Base-by-base conservation (phyloP, 2,888 invertebrate species). In the Mimas tiliae region DNA sequence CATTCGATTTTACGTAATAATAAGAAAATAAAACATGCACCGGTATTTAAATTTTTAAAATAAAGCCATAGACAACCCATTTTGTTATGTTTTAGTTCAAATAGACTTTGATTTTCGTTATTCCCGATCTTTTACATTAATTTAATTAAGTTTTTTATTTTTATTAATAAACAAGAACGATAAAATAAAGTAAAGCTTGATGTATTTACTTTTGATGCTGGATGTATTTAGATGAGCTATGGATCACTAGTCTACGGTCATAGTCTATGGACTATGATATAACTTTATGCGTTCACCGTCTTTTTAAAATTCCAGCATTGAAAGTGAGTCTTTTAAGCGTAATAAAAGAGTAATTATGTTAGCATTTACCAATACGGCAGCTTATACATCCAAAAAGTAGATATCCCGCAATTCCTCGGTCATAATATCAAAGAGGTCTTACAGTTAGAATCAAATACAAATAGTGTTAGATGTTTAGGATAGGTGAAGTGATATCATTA, bases 361-460 rank as follows among this genome's bases (percentile, higher is more conserved):
- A 91, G 91, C 93, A 93, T 93, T 93, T 93, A 93, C 93, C 93
- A 93, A 93, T 89, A 91, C 88, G 93, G 92, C 93, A 92, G 93
- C 91, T 90, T 92, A 85, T 81, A 69, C 65, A 74, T 74, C 80
- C 76, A 72, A 79, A 75, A 27, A 70, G 84, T 90, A 90, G 89
- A 77, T 72, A 70, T 75, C 85, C 85, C 74, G 67, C 69, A 63
- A 76, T 71, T 76, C 82, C 82, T 74, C 76, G 77, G 80, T 83
- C 81, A 78, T 84, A 82, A 65, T 53, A 67, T 66, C 67, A 66
- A 69, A 65, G 66, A 68, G 52, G 62, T 53, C 33, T 64, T 58
- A 58, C 16, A 14, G 16, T 58, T 58, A 38, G 38, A 34, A 55
- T 19, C 11, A 42, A 8, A 58, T 6, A 53, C 7, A 42, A 19